Conservation (phyloP, 2,888 invertebrate genomes). For the Cyclophora albipunctata region DNA sequence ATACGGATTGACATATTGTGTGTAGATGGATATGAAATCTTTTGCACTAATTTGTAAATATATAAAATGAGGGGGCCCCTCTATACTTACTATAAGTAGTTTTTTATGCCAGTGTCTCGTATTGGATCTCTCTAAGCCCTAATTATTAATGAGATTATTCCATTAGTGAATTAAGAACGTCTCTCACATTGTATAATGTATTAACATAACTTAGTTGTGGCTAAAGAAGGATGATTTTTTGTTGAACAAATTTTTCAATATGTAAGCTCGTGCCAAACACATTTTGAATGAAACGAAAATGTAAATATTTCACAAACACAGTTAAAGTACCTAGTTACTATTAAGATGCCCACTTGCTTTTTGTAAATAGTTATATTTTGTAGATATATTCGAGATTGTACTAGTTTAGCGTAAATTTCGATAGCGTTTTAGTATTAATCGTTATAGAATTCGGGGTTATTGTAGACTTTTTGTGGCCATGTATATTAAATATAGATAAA, state of each 20-base stretch:
- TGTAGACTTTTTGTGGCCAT: constrained; percentile 61
- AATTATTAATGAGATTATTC: constrained; percentile 67
- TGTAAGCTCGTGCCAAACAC: neutral
- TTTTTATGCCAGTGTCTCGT: constrained; percentile 41
- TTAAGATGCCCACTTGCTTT: constrained; percentile 15
- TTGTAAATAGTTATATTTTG: constrained; percentile 49
- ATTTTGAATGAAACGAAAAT: constrained; percentile 4
- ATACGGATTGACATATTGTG: too few species aligned
- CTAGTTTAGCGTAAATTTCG: neutral
- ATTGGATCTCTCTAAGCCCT: constrained; percentile 63
- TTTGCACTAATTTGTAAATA: constrained; percentile 8
- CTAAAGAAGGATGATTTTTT: too few species aligned
- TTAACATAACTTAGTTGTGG: too few species aligned
- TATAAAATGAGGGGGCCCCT: constrained; percentile 10
- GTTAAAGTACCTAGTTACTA: constrained; percentile 2
- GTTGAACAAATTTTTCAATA: neutral
- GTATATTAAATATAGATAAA: constrained; percentile 43
- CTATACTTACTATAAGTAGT: constrained; percentile 19
- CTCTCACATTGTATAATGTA: neutral
- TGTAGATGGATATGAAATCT: too few species aligned
- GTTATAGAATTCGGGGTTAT: constrained; percentile 31
- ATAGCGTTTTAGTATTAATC: constrained; percentile 21
- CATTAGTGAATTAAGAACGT: constrained; percentile 67
- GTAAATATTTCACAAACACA: constrained; percentile 10
- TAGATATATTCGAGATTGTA: constrained; percentile 38